Evolutionary conservation across 2,113 vertebrate species (phyloP), one percentile per base, ranked within the genome.

Genomic region (Ondatra zibethicus): DNA sequence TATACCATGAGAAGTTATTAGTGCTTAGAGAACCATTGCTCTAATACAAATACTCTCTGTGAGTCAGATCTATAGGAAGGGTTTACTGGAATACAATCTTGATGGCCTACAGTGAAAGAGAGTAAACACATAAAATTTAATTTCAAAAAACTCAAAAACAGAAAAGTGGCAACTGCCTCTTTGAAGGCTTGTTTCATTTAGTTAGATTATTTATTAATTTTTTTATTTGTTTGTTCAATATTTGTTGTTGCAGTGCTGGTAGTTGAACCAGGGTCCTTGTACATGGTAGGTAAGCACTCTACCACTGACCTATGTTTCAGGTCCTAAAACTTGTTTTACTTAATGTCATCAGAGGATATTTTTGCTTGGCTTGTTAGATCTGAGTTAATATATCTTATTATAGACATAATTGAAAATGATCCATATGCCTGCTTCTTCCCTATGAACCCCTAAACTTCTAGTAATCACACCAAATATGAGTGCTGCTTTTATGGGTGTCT

Each of bases 241-340:
- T 45, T 77, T 47, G 76, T 68, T 87, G 29, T 45, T 65, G 19
- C 29, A 23, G 5, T 66, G 42, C 29, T 66, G 27, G 17, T 47
- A 36, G 9, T 36, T 87, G 29, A 87, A 68, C 61, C 80, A 39
- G 11, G 6, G 21, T 1, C 21, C 42, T 63, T 45, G 9, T 21
- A 36, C 31, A 33, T 36, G 63, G 84, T 36, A 66, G 19, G 17
- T 12, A 68, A 87, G 3, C 42, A 68, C 8, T 68, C 9, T 3
- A 45, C 45, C 42, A 50, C 17, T 87, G 45, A 68, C 10, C 63
- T 33, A 2, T 68, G 13, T 87, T 68, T 47, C 19, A 3, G 47
- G 31, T 5, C 33, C 75, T 91, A 90, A 33, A 92, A 5, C 92
- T 95, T 95, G 3, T 33, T 94, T 91, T 96, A 19, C 81, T 70